Percentiles rank a stretch among this genome's conserved stretches.
phyloP scores from a whole-genome alignment of 1,140 invertebrate genomes.

The Acromyrmex charruanus region DNA sequence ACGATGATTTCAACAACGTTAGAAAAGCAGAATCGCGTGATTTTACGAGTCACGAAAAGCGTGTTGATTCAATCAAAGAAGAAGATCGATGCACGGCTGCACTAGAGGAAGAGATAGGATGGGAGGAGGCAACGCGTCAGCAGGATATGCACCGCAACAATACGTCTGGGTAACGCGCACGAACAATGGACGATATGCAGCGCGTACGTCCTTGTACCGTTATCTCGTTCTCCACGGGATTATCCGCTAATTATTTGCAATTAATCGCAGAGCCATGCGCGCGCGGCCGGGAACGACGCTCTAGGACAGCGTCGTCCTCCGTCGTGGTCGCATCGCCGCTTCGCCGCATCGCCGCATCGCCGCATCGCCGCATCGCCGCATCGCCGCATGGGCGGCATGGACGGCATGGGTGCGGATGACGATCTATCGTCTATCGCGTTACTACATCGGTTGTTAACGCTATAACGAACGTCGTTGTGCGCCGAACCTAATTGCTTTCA shows the following conservation, averaged over 20 bases:
- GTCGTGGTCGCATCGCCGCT: background rate
- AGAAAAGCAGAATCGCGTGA: constrained; percentile 9
- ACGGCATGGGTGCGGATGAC: no score
- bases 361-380: no score
- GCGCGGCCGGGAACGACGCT: constrained; percentile 48
- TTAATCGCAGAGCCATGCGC: constrained; percentile 78
- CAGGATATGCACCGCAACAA: constrained; percentile 62
- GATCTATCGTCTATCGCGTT: constrained; percentile 43
- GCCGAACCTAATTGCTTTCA: constrained; percentile 34
- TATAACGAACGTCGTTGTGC: constrained; percentile 36
- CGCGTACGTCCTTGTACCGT: constrained; percentile 73
- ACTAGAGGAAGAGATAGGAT: background rate
- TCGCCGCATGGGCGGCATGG: no score
- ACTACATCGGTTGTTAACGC: constrained; percentile 55
- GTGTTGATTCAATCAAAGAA: background rate
- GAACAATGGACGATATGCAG: constrained; percentile 64
- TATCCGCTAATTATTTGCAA: constrained; percentile 83
- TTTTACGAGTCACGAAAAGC: background rate
- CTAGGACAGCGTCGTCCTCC: constrained; percentile 52
- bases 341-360: no score
- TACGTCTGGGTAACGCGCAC: constrained; percentile 66
- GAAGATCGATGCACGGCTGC: background rate
- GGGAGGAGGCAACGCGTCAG: background rate
- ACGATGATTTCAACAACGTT: background rate
- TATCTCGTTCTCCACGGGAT: constrained; percentile 74